Base-by-base conservation (phyloP, 2,113 vertebrate species). In the Rutilus rutilus region DNA sequence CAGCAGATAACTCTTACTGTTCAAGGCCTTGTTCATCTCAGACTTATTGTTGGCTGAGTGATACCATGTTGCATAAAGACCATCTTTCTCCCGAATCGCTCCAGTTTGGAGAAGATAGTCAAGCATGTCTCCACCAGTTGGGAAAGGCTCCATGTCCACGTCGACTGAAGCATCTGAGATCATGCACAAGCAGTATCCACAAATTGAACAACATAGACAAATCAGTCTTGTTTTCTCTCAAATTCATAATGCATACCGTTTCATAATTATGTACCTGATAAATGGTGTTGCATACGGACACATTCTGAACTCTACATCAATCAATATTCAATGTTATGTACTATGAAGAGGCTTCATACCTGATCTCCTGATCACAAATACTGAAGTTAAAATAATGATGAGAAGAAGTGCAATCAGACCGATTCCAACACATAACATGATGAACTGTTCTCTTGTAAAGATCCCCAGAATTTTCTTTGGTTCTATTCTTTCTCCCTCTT, bases 61-160 rank as follows among this genome's bases (percentile, higher is more conserved):
- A 88, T 91, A 93, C 96, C 96, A 97, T 21, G 92, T 95, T 30
- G 95, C 95, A 67, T 94, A 87, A 14, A 97, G 90, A 14, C 95
- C 96, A 0, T 97, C 96, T 9, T 54, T 91, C 15, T 83, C 30
- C 23, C 77, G 78, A 85, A 97, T 95, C 6, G 93, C 87, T 33
- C 94, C 94, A 0, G 65, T 90, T 84, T 91, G 91, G 39, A 94
- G 30, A 64, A 97, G 91, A 83, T 93, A 97, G 50, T 96, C 95
- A 88, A 97, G 87, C 95, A 97, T 95, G 85, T 97, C 94, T 21
- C 91, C 94, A 3, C 89, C 92, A 0, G 95, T 91, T 45, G 85
- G 45, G 57, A 95, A 95, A 0, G 74, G 83, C 1, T 88, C 23
- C 25, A 52, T 74, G n/a, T 88, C n/a, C 25, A 45, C 69, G 25